phyloP scores from a whole-genome alignment of 2,888 invertebrate genomes.

The Coelopa pilipes region DNA sequence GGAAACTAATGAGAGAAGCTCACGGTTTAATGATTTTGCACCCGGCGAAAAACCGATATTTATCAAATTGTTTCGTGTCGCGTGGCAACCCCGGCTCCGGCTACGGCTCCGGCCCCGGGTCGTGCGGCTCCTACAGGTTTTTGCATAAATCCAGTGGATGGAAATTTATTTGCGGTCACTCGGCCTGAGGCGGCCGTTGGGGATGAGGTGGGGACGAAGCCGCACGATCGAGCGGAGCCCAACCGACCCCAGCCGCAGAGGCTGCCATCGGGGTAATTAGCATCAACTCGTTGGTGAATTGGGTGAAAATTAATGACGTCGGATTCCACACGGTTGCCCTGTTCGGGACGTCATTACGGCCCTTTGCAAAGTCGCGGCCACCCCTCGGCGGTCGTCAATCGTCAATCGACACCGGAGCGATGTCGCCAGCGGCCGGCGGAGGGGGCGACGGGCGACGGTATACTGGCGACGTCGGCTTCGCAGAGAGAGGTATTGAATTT shows the following conservation, averaged over 20 bases:
- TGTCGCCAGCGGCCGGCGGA: too few relatives aligned
- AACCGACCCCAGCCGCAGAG: slow-evolving; percentile 29
- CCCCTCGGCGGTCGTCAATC: too few relatives aligned
- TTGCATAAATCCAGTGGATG: slow-evolving; percentile 27
- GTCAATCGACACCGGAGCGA: too few relatives aligned
- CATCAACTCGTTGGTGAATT: slow-evolving; percentile 32
- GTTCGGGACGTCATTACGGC: not conserved
- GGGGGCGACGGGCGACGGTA: too few relatives aligned
- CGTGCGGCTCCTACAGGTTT: not conserved
- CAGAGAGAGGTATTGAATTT: too few relatives aligned
- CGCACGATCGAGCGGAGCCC: not conserved
- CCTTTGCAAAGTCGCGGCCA: too few relatives aligned
- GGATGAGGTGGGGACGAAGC: too few relatives aligned
- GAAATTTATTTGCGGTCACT: slow-evolving; percentile 36
- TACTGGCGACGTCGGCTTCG: too few relatives aligned
- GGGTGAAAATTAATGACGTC: slow-evolving; percentile 60
- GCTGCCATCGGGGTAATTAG: slow-evolving; percentile 35
- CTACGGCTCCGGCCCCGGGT: not conserved
- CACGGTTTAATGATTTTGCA: slow-evolving; percentile 25
- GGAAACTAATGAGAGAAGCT: slow-evolving; percentile 6
- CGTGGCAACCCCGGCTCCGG: not conserved
- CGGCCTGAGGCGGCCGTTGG: not conserved
- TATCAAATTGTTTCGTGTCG: slow-evolving; percentile 31
- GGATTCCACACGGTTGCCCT: slow-evolving; percentile 37
- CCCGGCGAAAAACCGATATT: slow-evolving; percentile 15